Base-by-base conservation (phyloP, 1,140 invertebrate genomes). In the Tetragonula clypearis region DNA sequence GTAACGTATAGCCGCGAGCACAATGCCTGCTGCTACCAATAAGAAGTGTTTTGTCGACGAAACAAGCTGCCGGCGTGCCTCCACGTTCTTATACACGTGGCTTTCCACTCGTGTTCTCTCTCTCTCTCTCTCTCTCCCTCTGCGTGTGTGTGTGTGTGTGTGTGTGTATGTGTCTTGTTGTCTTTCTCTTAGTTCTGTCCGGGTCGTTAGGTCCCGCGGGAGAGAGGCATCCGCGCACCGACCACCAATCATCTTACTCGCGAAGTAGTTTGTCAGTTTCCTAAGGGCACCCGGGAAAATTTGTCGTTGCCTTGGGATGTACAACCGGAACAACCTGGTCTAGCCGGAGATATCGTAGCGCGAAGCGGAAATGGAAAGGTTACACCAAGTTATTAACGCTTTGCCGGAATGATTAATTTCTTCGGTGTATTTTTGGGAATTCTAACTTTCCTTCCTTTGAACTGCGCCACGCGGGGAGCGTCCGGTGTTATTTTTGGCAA, bases 1-100 rank as follows among this genome's bases (percentile, higher is more conserved):
- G 82, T 79, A 84, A 84, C 82, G 66, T 84, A 84, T 62, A 55
- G 76, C 76, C 76, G 82, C 41, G 49, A 68, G 66, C 75, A 79
- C 75, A 79, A 78, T 78, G 74, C 82, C 35, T 41, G 35, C 62
- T 66, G 66, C 53, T 66, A 83, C 75, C 82, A 79, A 79, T 84
- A 84, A 84, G 82, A 84, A 84, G 66, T 62, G 76, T 79, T 72
- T 79, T 56, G 66, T n/a, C 82, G 68, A 55, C 73, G 66, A 72
- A 71, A 84, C 82, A 84, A 84, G 58, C 53, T 66, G 75, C 58
- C 60, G 35, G 21, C 55, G 14, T 30, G 17, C 66, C 14, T 1
- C 30, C 11, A 2, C 68, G 23, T 49, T 74, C 49, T 21, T 55
- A 30, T 35, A 35, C 53, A 35, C 65, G 60, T 55, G 30, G 58